phyloP scores from a whole-genome alignment of 1,140 invertebrate genomes.

The Dreissena rostriformis region DNA sequence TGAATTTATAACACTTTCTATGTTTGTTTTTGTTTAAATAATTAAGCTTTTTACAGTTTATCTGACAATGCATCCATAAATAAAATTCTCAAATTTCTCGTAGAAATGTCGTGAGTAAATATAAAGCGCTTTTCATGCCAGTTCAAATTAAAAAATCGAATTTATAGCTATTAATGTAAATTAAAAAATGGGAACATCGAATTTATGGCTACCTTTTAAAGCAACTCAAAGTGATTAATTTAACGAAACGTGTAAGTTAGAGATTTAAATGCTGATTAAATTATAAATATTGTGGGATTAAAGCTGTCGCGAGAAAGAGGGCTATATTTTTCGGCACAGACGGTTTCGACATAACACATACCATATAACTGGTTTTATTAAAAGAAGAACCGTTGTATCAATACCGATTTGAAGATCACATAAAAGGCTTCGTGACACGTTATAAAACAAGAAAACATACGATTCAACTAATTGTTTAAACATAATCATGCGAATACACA shows the following conservation, averaged over 20 bases:
- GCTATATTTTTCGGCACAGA: too few relatives aligned
- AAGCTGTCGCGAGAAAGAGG: neutral
- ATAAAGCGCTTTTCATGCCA: constrained; percentile 4
- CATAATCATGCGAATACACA: too few relatives aligned
- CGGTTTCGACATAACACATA: too few relatives aligned
- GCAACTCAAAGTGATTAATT: constrained; percentile 23
- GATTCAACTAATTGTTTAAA: too few relatives aligned
- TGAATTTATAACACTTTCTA: too few relatives aligned
- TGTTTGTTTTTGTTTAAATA: constrained; percentile 25
- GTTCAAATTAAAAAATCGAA: constrained; percentile 21
- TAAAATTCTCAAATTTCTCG: constrained; percentile 15
- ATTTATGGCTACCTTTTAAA: constrained; percentile 32
- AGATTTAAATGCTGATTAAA: constrained; percentile 45
- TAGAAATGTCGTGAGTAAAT: constrained; percentile 23
- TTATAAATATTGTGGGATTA: constrained; percentile 44
- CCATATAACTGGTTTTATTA: too few relatives aligned
- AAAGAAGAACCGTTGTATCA: too few relatives aligned
- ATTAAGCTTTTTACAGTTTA: neutral
- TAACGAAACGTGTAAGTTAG: neutral
- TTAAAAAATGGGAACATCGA: neutral
- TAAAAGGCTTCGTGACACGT: too few relatives aligned
- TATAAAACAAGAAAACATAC: too few relatives aligned
- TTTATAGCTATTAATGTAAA: neutral
- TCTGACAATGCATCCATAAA: neutral
- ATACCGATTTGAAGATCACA: too few relatives aligned